A percentile compares a stretch with the other conserved stretches of the same genome.
Evolutionary conservation across 2,888 invertebrate species (phyloP).

Genomic region (Hoplodrina ambigua): DNA sequence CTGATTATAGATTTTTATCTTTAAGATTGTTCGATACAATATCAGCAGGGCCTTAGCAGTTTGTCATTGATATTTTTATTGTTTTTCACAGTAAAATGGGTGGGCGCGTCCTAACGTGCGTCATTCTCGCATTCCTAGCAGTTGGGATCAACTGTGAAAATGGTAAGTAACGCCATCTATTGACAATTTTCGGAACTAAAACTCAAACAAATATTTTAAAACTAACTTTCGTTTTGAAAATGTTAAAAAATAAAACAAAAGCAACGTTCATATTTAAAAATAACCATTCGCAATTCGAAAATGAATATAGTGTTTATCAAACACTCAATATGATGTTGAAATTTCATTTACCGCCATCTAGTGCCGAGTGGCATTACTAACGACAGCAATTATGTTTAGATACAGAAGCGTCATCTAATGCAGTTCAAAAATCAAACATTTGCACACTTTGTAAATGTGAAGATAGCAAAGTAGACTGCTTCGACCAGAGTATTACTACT

Average conservation of each 20-base stretch:
- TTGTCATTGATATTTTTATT: conserved; percentile 42
- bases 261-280: no score
- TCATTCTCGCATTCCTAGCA: conserved; percentile 60
- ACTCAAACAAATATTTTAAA: not conserved
- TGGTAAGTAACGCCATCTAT: conserved; percentile 73
- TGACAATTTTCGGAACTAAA: not conserved
- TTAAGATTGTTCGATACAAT: conserved; percentile 18
- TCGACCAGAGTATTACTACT: conserved; percentile 81
- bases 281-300: not conserved
- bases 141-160: conserved; percentile 60
- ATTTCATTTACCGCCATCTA: conserved; percentile 67
- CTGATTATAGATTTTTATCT: conserved; percentile 38
- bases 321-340: not conserved
- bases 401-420: conserved; percentile 25
- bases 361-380: conserved; percentile 67
- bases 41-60: conserved; percentile 17
- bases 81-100: conserved; percentile 72
- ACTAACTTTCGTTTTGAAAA: not conserved
- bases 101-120: conserved; percentile 57
- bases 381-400: conserved; percentile 52
- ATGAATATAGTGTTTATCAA: not conserved
- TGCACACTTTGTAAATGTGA: conserved; percentile 90
- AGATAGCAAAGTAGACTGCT: conserved; percentile 89
- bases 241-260: not conserved
- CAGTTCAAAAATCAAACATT: conserved; percentile 77